Percentiles rank a stretch among this genome's conserved stretches.
Conservation (phyloP, 2,888 invertebrate genomes). For the Pristionchus maxplancki region DNA sequence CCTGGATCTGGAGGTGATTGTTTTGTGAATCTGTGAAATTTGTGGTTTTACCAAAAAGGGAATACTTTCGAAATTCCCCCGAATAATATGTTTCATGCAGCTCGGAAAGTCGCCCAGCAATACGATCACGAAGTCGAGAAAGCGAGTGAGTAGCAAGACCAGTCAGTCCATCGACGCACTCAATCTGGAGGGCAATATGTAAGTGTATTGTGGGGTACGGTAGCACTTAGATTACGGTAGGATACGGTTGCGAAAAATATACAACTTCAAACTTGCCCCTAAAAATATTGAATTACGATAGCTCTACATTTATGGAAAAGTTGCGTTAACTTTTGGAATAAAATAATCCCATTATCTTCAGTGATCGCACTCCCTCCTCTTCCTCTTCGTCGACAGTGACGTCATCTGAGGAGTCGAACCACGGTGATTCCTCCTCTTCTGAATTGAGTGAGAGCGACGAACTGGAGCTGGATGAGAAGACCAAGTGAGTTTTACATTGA, state of each 20-base stretch:
- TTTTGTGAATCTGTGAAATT: background rate
- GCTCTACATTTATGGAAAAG: background rate
- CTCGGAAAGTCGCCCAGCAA: slow-evolving; percentile 38
- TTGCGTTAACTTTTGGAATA: too few species aligned
- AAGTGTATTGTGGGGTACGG: background rate
- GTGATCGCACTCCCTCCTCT: background rate
- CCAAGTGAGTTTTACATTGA: slow-evolving; percentile 20
- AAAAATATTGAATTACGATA: background rate
- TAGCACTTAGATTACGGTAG: background rate
- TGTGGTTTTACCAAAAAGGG: background rate
- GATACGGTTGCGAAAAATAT: background rate
- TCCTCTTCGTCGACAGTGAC: slow-evolving; percentile 27
- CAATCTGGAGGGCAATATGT: slow-evolving; percentile 40
- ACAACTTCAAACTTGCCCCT: too few species aligned
- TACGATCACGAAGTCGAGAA: background rate
- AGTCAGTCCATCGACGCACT: slow-evolving; percentile 54
- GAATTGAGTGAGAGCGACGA: slow-evolving; percentile 54
- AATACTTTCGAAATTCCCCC: too few species aligned
- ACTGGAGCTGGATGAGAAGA: slow-evolving; percentile 21
- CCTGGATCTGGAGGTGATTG: slow-evolving; percentile 63
- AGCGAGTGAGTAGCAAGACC: slow-evolving; percentile 49
- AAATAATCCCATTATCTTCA: background rate
- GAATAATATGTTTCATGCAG: too few species aligned
- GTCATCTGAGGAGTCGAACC: slow-evolving; percentile 59
- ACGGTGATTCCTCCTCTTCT: slow-evolving; percentile 65